Conservation (phyloP, 2,888 invertebrate species). For the Andricus curvator region DNA sequence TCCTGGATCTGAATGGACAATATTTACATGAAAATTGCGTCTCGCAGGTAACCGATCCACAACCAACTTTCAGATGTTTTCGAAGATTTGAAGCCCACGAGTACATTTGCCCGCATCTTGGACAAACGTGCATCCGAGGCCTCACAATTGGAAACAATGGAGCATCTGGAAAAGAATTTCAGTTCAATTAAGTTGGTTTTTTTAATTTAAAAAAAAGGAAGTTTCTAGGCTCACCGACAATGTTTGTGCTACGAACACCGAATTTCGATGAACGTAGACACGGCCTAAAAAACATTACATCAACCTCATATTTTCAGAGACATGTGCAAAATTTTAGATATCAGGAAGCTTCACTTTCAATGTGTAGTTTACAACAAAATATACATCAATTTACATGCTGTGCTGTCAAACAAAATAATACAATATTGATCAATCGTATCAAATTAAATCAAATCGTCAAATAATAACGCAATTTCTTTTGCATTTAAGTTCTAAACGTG, state of each 20-base stretch:
- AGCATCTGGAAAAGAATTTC: slow-evolving; percentile 64
- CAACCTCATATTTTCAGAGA: background rate
- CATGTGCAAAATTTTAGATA: background rate
- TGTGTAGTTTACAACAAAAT: background rate
- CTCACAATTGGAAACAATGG: slow-evolving; percentile 76
- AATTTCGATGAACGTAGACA: too few species aligned
- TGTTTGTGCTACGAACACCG: too few species aligned
- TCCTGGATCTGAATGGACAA: slow-evolving; percentile 77
- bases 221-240: too few species aligned
- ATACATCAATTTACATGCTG: background rate
- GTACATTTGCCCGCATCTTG: slow-evolving; percentile 69
- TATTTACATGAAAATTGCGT: slow-evolving; percentile 78
- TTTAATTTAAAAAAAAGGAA: background rate
- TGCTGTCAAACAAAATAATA: background rate
- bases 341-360: background rate
- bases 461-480: background rate
- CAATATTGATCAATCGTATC: background rate
- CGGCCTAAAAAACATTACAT: background rate
- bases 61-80: slow-evolving; percentile 68
- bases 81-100: slow-evolving; percentile 69
- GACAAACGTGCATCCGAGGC: slow-evolving; percentile 75
- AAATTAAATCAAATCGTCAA: background rate
- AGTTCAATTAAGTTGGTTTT: background rate
- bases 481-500: background rate
- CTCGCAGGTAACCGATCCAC: slow-evolving; percentile 75